Percentiles rank a stretch among this genome's conserved stretches.
These are phyloP conservation scores for Rhinogobio ventralis DNA, from an alignment of 2,797 vertebrate genomes.

Conservation along the genomic window DNA sequence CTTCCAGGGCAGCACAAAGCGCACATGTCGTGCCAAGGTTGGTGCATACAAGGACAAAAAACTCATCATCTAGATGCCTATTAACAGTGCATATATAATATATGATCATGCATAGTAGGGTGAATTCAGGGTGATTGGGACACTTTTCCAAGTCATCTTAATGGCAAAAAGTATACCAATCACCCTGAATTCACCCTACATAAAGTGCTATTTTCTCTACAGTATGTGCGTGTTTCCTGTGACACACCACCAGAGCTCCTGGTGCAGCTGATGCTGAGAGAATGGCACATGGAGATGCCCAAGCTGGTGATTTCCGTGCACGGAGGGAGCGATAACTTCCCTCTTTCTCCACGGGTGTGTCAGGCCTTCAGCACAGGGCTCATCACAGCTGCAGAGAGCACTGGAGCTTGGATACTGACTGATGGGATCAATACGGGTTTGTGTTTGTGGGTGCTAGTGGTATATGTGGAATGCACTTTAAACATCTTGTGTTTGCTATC, in stretches of 20 bases:
- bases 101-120: background rate
- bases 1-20: slow-evolving; percentile 90
- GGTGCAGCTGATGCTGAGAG: slow-evolving; percentile 89
- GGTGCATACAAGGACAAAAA: slow-evolving; percentile 37
- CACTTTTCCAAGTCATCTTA: too few relatives aligned
- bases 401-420: slow-evolving; percentile 95
- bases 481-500: background rate
- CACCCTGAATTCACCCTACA: background rate
- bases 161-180: too few relatives aligned
- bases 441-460: background rate
- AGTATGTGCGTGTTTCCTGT: slow-evolving; percentile 92
- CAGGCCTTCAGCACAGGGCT: slow-evolving; percentile 91
- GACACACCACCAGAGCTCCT: slow-evolving; percentile 87
- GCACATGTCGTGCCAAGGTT: slow-evolving; percentile 94
- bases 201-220: slow-evolving; percentile 54
- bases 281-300: slow-evolving; percentile 96
- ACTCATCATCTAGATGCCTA: background rate
- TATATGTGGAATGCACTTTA: background rate
- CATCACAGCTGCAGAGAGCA: slow-evolving; percentile 90
- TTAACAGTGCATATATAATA: background rate
- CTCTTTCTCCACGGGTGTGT: slow-evolving; percentile 84
- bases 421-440: slow-evolving; percentile 93
- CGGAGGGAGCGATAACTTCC: slow-evolving; percentile 91
- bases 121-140: too few relatives aligned
- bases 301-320: slow-evolving; percentile 93